phyloP scores from a whole-genome alignment of 2,888 invertebrate genomes.

The Sepiola atlantica region DNA sequence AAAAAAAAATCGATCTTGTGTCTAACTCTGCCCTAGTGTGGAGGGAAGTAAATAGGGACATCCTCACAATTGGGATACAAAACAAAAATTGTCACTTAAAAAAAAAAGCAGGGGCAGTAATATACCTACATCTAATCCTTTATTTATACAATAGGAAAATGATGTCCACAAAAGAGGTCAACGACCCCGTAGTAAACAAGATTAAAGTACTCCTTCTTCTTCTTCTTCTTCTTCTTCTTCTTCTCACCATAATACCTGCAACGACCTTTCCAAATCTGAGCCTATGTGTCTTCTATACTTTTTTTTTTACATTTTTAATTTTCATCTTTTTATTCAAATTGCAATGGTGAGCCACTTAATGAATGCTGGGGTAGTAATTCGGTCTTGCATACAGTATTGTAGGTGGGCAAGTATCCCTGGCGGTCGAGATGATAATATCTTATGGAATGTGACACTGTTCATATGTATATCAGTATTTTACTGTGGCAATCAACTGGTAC shows the following conservation, averaged over 20 bases:
- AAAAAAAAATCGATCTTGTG: too few relatives aligned
- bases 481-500: background rate
- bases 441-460: constrained; percentile 22
- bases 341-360: background rate
- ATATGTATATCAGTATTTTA: constrained; percentile 10
- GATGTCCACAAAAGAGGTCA: background rate
- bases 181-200: background rate
- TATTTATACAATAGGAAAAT: background rate
- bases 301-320: too few relatives aligned
- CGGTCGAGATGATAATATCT: constrained; percentile 18
- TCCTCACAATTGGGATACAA: background rate
- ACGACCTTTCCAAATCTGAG: background rate
- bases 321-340: background rate
- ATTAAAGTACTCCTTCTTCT: background rate
- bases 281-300: background rate
- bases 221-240: background rate
- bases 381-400: background rate
- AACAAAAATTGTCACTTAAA: background rate
- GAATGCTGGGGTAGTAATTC: background rate
- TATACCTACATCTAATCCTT: background rate
- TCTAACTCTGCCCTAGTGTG: too few relatives aligned
- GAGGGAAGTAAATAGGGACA: background rate
- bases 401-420: background rate
- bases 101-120: background rate
- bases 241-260: background rate